Base-by-base conservation (phyloP, 2,888 invertebrate genomes). In the Altica lythri region DNA sequence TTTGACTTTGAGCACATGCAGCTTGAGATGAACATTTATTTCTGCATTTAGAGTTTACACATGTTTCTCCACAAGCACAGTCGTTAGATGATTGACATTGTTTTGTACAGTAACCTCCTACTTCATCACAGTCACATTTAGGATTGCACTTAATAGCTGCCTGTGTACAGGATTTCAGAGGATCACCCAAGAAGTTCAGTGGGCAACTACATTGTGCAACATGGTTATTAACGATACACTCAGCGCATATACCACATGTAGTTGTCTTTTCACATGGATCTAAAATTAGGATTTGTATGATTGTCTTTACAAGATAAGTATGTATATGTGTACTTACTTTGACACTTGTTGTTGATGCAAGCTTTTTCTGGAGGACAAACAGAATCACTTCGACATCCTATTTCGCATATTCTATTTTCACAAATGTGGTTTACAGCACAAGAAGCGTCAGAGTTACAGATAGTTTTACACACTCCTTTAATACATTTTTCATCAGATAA, bases 201-300 rank as follows among this genome's bases (percentile, higher is more conserved):
- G 91, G 88, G 67, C 95, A 95, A 69, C 87, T 90, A 71, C 95
- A 95, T 69, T 91, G 90, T 0, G 89, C 87, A 18, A 89, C 86
- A 70, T 94, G 94, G 72, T 90, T 90, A 48, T 86, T 81, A 2
- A 92, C 92, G 68, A 84, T 81, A 68, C 94, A 94, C 45, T 85
- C 83, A 12, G 93, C 90, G 72, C 94, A 94, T 38, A 86, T 82
- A 38, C 94, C 94, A 72, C 94, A 94, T 45, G 86, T 82, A 45
- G 83, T 83, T 8, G 80, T 82, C 49, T 83, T 83, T 62, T 85
- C 83, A 68, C 94, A 94, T 5, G 94, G 92, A 81, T 88, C 89
- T 87, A 70, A 46, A 77, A 75, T n/a, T n/a, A n/a, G n/a, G n/a
- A n/a, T n/a, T n/a, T n/a, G n/a, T n/a, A n/a, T n/a, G n/a, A n/a